phyloP scores from a whole-genome alignment of 2,797 vertebrate species.

The Labeo calbasu region DNA sequence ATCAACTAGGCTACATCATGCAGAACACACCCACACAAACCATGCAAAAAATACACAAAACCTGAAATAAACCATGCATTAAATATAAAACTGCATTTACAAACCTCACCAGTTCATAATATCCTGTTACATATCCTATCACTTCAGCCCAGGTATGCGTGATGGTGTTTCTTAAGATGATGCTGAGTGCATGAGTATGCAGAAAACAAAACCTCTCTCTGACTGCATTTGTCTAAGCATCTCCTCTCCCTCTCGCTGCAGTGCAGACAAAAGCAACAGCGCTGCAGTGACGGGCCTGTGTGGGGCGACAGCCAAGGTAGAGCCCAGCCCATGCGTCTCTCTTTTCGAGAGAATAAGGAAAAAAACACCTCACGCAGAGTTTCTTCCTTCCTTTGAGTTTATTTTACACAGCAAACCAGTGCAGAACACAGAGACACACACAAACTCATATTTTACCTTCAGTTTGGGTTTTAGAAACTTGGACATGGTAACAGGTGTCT shows the following conservation, averaged over 20 bases:
- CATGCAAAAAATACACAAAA: conserved; percentile 49
- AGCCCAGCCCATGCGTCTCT: conserved; percentile 70
- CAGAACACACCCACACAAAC: conserved; percentile 41
- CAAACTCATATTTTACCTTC: conserved; percentile 83
- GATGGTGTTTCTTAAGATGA: conserved; percentile 14
- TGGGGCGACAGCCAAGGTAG: conserved; percentile 68
- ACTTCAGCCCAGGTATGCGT: conserved; percentile 4
- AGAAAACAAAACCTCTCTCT: conserved; percentile 38
- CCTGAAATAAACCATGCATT: conserved; percentile 26
- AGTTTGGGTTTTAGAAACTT: conserved; percentile 89
- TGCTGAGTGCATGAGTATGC: conserved; percentile 35
- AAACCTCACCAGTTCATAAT: conserved; percentile 3
- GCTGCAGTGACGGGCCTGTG: conserved; percentile 71
- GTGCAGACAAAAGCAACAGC: conserved; percentile 73
- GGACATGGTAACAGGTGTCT: conserved; percentile 82
- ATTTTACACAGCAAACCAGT: conserved; percentile 55
- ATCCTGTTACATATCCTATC: conserved; percentile 5
- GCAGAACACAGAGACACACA: conserved; percentile 63
- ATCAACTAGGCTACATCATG: conserved; percentile 32
- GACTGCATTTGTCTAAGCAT: conserved; percentile 37
- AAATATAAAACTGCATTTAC: background rate
- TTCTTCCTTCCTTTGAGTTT: conserved; percentile 25
- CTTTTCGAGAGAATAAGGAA: conserved; percentile 53
- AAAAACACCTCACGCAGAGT: conserved; percentile 34
- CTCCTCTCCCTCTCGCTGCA: conserved; percentile 48